Evolutionary conservation across 2,888 invertebrate genomes (phyloP).

Genomic region (Papilio gigon): DNA sequence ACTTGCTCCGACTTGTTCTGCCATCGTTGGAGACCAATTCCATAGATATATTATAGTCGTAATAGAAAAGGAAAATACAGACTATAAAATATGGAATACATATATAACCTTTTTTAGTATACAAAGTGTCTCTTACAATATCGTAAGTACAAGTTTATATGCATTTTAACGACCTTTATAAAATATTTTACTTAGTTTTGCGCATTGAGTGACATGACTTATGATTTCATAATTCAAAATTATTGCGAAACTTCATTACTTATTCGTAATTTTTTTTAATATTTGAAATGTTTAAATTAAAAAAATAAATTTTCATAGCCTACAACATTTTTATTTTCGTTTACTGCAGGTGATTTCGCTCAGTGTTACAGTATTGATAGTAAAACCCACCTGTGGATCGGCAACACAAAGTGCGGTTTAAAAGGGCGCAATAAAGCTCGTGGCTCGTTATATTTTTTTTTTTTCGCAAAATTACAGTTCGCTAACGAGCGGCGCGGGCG

Average conservation of each 20-base stretch:
- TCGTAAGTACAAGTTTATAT: background rate
- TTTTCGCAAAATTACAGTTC: conserved; percentile 38
- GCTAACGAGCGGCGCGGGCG: conserved; percentile 36
- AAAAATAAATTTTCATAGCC: background rate
- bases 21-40: conserved; percentile 13
- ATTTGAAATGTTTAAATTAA: background rate
- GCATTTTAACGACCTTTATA: too few relatives aligned
- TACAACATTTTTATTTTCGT: background rate
- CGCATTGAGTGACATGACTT: background rate
- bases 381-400: conserved; percentile 39
- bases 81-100: background rate
- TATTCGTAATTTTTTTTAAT: too few relatives aligned
- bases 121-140: background rate
- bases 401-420: conserved; percentile 34
- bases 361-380: conserved; percentile 24
- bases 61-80: background rate
- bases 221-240: background rate
- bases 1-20: conserved; percentile 28
- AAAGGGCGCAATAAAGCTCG: conserved; percentile 38
- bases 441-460: conserved; percentile 38
- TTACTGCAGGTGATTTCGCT: conserved; percentile 17
- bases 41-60: background rate
- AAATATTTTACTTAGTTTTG: too few relatives aligned
- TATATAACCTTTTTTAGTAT: too few relatives aligned
- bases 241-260: too few relatives aligned